A percentile compares a stretch with the other conserved stretches of the same genome.
These are phyloP conservation scores for Eulemur coronatus DNA, from an alignment of 2,797 vertebrate genomes.

Conservation along the genomic window DNA sequence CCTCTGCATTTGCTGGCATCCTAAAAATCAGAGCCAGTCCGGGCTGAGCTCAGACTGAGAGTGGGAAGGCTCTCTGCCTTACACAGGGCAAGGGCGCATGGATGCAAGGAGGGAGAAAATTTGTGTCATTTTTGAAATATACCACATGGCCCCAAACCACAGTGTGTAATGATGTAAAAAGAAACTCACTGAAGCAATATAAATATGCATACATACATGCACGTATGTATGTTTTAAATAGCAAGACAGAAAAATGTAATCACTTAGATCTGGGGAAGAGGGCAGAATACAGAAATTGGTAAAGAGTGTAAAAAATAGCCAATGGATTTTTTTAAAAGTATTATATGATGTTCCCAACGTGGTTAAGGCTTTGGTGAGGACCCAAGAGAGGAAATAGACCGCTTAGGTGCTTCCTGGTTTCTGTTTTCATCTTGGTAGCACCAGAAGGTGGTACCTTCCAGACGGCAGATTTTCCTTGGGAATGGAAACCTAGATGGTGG, in stretches of 20 bases:
- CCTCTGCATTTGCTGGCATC: neutral
- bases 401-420: neutral
- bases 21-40: neutral
- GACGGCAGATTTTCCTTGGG: neutral
- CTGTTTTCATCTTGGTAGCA: neutral
- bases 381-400: neutral
- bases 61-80: neutral
- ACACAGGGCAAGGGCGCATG: accelerated
- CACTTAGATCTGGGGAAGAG: neutral
- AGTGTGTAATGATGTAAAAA: neutral
- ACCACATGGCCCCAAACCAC: neutral
- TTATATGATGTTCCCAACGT: neutral
- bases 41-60: neutral
- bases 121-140: neutral
- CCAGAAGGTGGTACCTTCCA: neutral
- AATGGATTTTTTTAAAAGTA: neutral
- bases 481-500: neutral
- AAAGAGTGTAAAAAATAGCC: neutral
- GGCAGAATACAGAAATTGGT: neutral
- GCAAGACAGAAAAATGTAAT: neutral
- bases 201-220: neutral
- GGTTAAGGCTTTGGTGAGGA: neutral
- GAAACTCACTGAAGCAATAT: neutral
- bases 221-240: neutral
- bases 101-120: neutral